These are phyloP conservation scores for Poecilia picta DNA, from an alignment of 2,797 vertebrate genomes.

Conservation along the genomic window DNA sequence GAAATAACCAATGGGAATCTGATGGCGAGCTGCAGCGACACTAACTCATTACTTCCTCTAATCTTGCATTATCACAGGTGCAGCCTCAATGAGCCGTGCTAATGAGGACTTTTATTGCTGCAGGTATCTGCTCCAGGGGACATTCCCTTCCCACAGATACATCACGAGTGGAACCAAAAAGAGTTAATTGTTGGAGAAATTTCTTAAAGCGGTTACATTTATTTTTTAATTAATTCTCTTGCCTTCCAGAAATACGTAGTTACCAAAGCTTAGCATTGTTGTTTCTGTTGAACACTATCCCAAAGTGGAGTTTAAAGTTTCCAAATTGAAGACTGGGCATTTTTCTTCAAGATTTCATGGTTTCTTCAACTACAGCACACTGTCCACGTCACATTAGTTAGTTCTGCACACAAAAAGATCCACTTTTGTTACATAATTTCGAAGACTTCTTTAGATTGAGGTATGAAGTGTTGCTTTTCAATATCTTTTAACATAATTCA, in stretches of 20 bases:
- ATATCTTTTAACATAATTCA: neutral
- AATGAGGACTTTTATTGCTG: slow-evolving; percentile 20
- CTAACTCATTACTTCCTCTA: slow-evolving; percentile 17
- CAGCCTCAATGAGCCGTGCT: slow-evolving; percentile 5
- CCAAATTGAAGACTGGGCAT: neutral
- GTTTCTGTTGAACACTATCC: neutral
- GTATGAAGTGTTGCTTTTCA: neutral
- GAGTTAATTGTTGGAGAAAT: neutral
- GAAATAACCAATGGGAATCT: slow-evolving; percentile 14
- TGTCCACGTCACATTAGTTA: neutral
- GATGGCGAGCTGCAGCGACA: slow-evolving; percentile 16
- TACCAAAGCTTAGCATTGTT: neutral
- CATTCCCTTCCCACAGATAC: slow-evolving; percentile 1
- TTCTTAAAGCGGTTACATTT: neutral
- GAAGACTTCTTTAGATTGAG: neutral
- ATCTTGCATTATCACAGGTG: slow-evolving; percentile 9
- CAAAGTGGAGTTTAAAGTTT: neutral
- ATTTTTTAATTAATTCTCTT: neutral
- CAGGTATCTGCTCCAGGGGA: slow-evolving; percentile 10
- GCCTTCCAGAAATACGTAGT: neutral
- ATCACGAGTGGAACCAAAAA: neutral
- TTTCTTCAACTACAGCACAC: neutral
- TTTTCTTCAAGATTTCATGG: neutral
- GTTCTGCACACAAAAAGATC: neutral
- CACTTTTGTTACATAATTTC: neutral